phyloP scores from a whole-genome alignment of 2,797 vertebrate genomes.

The Pelodytes ibericus region DNA sequence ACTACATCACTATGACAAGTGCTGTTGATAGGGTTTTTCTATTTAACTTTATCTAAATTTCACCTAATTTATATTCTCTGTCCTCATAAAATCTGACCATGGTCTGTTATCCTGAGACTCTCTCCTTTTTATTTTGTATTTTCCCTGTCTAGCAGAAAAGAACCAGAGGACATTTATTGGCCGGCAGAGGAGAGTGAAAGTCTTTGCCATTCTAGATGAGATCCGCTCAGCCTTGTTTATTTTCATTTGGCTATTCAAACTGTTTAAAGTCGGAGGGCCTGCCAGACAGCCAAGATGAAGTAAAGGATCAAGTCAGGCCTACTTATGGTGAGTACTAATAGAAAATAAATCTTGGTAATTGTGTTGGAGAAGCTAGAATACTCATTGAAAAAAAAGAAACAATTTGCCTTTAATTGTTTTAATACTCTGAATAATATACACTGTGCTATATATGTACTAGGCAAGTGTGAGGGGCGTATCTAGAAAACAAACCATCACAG shows the following conservation, averaged over 20 bases:
- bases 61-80: constrained; percentile 49
- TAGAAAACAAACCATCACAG: too few relatives aligned
- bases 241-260: constrained; percentile 62
- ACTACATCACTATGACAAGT: too few relatives aligned
- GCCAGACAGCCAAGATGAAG: constrained; percentile 57
- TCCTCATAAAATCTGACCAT: constrained; percentile 56
- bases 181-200: constrained; percentile 48
- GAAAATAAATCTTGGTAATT: constrained; percentile 75
- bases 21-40: not conserved
- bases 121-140: constrained; percentile 50
- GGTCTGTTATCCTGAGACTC: constrained; percentile 51
- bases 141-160: constrained; percentile 60
- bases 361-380: constrained; percentile 62
- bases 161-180: constrained; percentile 63
- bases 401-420: too few relatives aligned
- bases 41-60: not conserved
- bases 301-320: constrained; percentile 70
- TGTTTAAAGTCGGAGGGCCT: not conserved
- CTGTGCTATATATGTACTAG: too few relatives aligned
- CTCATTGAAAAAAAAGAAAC: constrained; percentile 64
- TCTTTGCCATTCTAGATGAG: constrained; percentile 57
- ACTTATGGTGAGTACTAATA: constrained; percentile 69
- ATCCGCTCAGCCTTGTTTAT: constrained; percentile 68
- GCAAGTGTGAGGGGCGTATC: too few relatives aligned
- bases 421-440: too few relatives aligned